Evolutionary conservation across 2,797 vertebrate species (phyloP).

Genomic region (Spinibarbus caldwelli): DNA sequence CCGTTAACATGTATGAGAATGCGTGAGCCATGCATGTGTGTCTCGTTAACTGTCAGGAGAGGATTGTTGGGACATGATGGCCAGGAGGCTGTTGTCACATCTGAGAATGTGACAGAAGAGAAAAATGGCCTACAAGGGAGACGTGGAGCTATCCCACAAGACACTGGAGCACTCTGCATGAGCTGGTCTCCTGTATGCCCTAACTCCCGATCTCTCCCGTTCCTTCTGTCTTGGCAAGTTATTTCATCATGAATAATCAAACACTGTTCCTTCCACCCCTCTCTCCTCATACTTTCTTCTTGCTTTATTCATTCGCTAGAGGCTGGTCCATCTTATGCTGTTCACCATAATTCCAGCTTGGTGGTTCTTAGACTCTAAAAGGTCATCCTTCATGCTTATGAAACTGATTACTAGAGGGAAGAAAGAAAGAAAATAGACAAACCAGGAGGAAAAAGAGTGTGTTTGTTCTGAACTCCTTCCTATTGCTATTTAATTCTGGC

Average conservation of each 20-base stretch:
- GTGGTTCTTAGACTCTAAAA: slow-evolving; percentile 44
- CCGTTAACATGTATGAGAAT: slow-evolving; percentile 7
- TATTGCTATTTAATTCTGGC: slow-evolving; percentile 66
- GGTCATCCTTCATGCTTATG: slow-evolving; percentile 43
- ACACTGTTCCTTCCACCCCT: slow-evolving; percentile 32
- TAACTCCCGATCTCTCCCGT: slow-evolving; percentile 10
- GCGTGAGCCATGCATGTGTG: slow-evolving; percentile 19
- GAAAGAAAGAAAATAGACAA: slow-evolving; percentile 62
- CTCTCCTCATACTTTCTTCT: slow-evolving; percentile 7
- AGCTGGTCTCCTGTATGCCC: slow-evolving; percentile 36
- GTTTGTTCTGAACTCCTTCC: slow-evolving; percentile 62
- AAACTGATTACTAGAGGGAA: slow-evolving; percentile 54
- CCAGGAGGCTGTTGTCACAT: slow-evolving; percentile 60
- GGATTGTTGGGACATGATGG: slow-evolving; percentile 44
- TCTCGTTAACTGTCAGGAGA: slow-evolving; percentile 36
- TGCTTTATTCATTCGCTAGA: slow-evolving; percentile 42
- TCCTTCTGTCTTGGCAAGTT: slow-evolving; percentile 29
- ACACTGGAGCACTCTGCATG: slow-evolving; percentile 27
- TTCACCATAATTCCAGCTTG: slow-evolving; percentile 34
- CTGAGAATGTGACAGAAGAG: slow-evolving; percentile 50
- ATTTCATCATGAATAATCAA: slow-evolving; percentile 58
- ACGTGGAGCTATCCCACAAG: slow-evolving; percentile 46
- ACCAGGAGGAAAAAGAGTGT: slow-evolving; percentile 38
- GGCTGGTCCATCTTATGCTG: slow-evolving; percentile 39
- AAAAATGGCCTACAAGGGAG: slow-evolving; percentile 51